These are phyloP conservation scores for Rallus limicola DNA, from an alignment of 2,113 vertebrate genomes.

Conservation along the genomic window DNA sequence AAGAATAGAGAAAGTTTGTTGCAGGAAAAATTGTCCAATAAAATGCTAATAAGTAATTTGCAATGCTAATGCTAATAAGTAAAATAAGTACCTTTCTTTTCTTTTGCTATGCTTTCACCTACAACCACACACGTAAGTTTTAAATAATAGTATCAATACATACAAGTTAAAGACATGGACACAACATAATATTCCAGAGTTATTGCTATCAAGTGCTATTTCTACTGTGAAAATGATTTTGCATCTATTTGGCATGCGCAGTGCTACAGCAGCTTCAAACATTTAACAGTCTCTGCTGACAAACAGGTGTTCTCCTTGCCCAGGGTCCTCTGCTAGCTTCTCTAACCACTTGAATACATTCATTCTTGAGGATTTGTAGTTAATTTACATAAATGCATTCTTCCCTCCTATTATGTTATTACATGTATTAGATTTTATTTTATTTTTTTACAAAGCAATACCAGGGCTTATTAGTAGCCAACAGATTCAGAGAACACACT, in stretches of 20 bases:
- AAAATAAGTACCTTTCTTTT: background rate
- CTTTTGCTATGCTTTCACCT: background rate
- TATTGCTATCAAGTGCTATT: background rate
- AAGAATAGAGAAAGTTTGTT: background rate
- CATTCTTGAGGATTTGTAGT: background rate
- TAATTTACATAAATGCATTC: constrained; percentile 2
- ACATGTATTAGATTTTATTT: background rate
- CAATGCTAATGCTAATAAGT: background rate
- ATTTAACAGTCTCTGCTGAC: background rate
- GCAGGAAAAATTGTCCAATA: background rate
- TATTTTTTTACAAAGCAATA: background rate
- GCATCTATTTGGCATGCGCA: background rate
- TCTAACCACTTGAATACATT: background rate
- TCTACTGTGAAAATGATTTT: background rate
- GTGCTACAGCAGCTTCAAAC: background rate
- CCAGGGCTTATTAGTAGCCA: background rate
- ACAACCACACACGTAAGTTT: background rate
- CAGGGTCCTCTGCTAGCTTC: background rate
- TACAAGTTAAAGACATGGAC: background rate
- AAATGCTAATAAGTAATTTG: background rate
- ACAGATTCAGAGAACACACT: background rate
- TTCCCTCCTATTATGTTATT: background rate
- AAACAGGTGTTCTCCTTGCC: background rate
- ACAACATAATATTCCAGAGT: background rate
- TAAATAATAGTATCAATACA: background rate